phyloP scores from a whole-genome alignment of 2,797 vertebrate species.

The Tragelaphus oryx region DNA sequence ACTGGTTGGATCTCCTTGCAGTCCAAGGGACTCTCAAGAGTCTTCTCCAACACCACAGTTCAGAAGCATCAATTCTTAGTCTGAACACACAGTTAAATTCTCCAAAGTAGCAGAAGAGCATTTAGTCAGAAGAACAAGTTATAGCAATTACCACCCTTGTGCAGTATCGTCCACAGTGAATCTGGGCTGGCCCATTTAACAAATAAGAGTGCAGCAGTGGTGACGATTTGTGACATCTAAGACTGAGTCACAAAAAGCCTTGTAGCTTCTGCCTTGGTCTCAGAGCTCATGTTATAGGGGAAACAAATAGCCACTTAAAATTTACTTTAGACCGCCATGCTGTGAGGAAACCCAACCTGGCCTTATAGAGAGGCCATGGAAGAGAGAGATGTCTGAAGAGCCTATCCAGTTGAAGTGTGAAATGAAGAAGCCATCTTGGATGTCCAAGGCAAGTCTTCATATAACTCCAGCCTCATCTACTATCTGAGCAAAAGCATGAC shows the following conservation, averaged over 20 bases:
- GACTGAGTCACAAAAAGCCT: not conserved
- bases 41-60: too few species aligned
- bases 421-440: not conserved
- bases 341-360: not conserved
- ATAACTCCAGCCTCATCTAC: not conserved
- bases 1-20: too few species aligned
- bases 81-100: not conserved
- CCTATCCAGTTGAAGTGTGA: not conserved
- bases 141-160: not conserved
- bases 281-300: not conserved
- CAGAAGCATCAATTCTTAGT: not conserved
- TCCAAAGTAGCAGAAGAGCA: not conserved
- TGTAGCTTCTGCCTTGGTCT: not conserved
- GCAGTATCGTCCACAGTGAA: not conserved
- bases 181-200: not conserved
- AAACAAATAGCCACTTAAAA: not conserved
- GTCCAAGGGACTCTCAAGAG: too few species aligned
- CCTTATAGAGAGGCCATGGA: not conserved
- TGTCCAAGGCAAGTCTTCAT: not conserved
- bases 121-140: not conserved
- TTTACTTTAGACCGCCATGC: not conserved
- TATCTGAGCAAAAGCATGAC: not conserved
- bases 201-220: not conserved
- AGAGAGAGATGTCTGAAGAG: not conserved
- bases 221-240: not conserved